Evolutionary conservation across 2,888 invertebrate species (phyloP).

Genomic region (Noctua janthina): DNA sequence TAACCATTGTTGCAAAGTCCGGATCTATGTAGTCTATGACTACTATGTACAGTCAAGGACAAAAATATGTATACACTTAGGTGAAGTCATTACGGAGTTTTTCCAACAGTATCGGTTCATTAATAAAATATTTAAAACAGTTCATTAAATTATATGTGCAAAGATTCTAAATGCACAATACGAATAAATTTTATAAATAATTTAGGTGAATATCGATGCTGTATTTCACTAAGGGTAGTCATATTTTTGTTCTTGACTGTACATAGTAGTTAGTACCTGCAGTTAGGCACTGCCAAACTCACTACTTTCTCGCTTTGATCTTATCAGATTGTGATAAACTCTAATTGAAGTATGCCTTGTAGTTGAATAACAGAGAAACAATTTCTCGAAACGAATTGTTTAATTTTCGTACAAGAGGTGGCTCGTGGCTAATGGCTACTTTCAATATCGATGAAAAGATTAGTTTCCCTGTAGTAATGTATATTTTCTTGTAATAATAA

Average conservation of each 20-base stretch:
- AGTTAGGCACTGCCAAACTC: conserved; percentile 22
- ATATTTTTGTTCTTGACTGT: not conserved
- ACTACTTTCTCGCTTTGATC: conserved; percentile 39
- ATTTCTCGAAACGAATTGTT: conserved; percentile 10
- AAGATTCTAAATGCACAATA: not conserved
- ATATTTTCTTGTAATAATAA: not conserved
- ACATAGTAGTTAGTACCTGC: conserved; percentile 12
- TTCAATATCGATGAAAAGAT: not conserved
- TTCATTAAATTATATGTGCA: not conserved
- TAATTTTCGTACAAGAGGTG: not conserved
- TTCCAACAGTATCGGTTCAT: not conserved
- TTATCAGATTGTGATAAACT: conserved; percentile 20
- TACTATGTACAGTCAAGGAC: conserved; percentile 11
- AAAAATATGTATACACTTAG: not conserved
- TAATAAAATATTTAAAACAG: too few relatives aligned
- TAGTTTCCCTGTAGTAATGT: not conserved
- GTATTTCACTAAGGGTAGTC: not conserved
- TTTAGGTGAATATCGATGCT: not conserved
- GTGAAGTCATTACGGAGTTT: not conserved
- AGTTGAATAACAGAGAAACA: conserved; percentile 3
- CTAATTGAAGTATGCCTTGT: conserved; percentile 2
- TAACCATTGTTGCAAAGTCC: conserved; percentile 29
- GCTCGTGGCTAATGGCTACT: not conserved
- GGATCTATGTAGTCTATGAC: conserved; percentile 22
- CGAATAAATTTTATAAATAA: not conserved